Evolutionary conservation across 2,888 invertebrate species (phyloP).

Genomic region (Drosophila pseudotakahashii): DNA sequence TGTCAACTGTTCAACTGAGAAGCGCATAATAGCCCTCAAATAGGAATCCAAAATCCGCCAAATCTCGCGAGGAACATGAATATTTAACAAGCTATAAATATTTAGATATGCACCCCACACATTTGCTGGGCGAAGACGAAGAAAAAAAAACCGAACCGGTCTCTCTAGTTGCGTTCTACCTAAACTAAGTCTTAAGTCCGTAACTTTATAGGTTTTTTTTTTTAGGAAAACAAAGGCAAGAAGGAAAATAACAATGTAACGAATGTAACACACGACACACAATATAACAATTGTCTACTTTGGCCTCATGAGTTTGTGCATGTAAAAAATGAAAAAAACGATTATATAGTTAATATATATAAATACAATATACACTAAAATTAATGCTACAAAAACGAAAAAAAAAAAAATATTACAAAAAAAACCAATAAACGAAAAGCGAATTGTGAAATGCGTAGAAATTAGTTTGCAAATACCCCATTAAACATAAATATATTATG

Average conservation of each 20-base stretch:
- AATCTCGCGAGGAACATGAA: conserved; percentile 20
- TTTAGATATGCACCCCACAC: conserved; percentile 5
- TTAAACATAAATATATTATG: conserved; percentile 23
- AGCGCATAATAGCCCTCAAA: not conserved
- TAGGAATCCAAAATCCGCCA: not conserved
- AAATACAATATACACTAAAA: conserved; percentile 44
- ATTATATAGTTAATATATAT: conserved; percentile 55
- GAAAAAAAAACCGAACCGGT: conserved; percentile 3
- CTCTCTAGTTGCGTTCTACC: conserved; percentile 42
- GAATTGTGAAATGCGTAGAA: conserved; percentile 69
- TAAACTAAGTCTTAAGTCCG: conserved; percentile 48
- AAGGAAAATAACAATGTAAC: conserved; percentile 19
- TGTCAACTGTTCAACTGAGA: conserved; percentile 17
- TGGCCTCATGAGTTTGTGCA: conserved; percentile 78
- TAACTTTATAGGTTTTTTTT: conserved; percentile 59
- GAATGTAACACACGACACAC: conserved; percentile 16
- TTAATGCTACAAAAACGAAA: conserved; percentile 30
- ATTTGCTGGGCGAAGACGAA: not conserved
- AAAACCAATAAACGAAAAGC: conserved; percentile 61
- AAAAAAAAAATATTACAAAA: conserved; percentile 7
- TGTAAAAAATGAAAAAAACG: conserved; percentile 70
- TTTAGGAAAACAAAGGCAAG: conserved; percentile 31
- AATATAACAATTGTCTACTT: conserved; percentile 37
- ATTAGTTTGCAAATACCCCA: conserved; percentile 39
- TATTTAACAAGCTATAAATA: conserved; percentile 39